Evolutionary conservation across 2,113 vertebrate species (phyloP).

Genomic region (Grammomys dolichurus): DNA sequence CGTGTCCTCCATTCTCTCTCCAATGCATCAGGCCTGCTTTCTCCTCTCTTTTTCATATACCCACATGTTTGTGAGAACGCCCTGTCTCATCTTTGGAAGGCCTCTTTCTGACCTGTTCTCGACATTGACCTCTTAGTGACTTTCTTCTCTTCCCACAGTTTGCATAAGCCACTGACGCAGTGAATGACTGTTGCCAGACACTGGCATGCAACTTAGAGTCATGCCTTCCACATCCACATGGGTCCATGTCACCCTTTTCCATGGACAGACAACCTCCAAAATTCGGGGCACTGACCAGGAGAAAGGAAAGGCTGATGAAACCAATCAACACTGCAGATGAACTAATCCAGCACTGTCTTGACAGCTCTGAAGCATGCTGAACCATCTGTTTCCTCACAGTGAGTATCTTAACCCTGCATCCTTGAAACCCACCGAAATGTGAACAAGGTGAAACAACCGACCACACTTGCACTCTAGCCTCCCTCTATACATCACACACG

Average conservation of each 20-base stretch:
- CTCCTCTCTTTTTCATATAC: not conserved
- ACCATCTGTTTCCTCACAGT: not conserved
- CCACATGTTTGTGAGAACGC: not conserved
- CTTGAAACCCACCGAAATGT: not conserved
- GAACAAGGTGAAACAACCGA: too few relatives aligned
- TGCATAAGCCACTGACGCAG: not conserved
- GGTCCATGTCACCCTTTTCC: constrained; percentile 26
- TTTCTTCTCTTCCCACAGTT: not conserved
- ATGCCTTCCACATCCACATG: not conserved
- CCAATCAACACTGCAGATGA: not conserved
- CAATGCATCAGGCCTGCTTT: not conserved
- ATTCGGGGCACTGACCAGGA: not conserved
- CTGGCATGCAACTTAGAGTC: not conserved
- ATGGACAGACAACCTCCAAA: not conserved
- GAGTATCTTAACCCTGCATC: not conserved
- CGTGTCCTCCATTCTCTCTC: not conserved
- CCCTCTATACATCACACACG: too few relatives aligned
- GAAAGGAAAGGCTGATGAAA: not conserved
- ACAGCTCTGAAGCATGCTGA: not conserved
- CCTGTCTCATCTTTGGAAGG: not conserved
- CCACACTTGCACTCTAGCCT: not conserved
- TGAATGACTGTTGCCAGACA: constrained; percentile 7
- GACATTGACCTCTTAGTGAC: constrained; percentile 32
- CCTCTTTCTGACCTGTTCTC: constrained; percentile 8
- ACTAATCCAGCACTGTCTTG: not conserved